Conservation (phyloP, 2,888 invertebrate species). For the Tethea ocularis region DNA sequence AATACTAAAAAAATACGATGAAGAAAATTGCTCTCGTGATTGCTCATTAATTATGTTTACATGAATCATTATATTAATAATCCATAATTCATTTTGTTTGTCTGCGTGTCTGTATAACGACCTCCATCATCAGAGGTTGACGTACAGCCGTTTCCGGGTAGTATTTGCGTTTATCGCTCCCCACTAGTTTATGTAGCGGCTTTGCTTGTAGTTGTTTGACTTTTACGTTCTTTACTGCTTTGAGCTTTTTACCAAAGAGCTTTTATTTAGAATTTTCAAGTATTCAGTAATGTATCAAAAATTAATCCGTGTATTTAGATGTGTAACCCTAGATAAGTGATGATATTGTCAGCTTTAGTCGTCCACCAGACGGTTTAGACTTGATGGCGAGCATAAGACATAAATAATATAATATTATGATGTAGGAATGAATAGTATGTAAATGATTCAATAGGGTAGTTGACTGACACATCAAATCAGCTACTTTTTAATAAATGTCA, state of each 20-base stretch:
- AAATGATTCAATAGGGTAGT: too few relatives aligned
- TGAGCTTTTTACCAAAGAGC: background rate
- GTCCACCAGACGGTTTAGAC: background rate
- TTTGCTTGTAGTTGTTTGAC: background rate
- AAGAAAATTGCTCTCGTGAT: slow-evolving; percentile 4
- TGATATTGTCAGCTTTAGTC: background rate
- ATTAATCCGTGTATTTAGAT: too few relatives aligned
- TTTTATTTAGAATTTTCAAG: too few relatives aligned
- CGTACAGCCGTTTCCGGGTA: slow-evolving; percentile 1
- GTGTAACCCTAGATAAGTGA: background rate
- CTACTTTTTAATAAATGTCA: too few relatives aligned
- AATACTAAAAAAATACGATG: background rate
- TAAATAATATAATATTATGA: background rate
- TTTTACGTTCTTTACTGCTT: background rate
- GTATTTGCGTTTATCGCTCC: background rate
- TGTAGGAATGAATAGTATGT: too few relatives aligned
- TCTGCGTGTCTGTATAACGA: slow-evolving; percentile 12
- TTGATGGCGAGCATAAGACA: background rate
- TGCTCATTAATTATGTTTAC: slow-evolving; percentile 11
- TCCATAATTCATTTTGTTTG: slow-evolving; percentile 14
- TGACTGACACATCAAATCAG: too few relatives aligned
- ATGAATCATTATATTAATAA: slow-evolving; percentile 16
- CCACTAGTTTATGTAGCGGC: slow-evolving; percentile 10
- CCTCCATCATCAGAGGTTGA: slow-evolving; percentile 10
- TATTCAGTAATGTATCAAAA: too few relatives aligned